Evolutionary conservation across 2,113 vertebrate species (phyloP).

Genomic region (Nyctereutes procyonoides): DNA sequence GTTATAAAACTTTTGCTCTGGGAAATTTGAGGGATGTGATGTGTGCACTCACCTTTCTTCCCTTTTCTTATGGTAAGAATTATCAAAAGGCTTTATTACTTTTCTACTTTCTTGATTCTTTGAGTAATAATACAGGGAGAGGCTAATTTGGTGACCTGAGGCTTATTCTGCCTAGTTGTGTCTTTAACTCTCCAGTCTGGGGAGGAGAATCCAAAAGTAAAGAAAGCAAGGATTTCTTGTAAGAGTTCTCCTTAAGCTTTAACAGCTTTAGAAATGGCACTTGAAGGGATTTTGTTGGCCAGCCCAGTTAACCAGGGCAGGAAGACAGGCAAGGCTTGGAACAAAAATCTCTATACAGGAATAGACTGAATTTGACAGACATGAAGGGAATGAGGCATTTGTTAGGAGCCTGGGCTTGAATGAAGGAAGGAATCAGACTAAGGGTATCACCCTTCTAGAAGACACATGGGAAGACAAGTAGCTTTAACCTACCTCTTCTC

Average conservation of each 20-base stretch:
- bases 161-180: neutral
- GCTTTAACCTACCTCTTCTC: neutral
- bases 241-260: neutral
- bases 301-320: neutral
- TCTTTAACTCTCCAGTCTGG: neutral
- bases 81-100: neutral
- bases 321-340: neutral
- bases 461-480: neutral
- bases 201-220: neutral
- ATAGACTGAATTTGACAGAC: neutral
- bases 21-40: neutral
- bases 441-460: neutral
- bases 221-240: neutral
- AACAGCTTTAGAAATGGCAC: neutral
- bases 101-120: constrained; percentile 13
- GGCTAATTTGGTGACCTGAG: neutral
- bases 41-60: neutral
- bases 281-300: constrained; percentile 13
- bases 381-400: neutral
- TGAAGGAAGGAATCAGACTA: neutral
- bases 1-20: neutral
- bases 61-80: neutral
- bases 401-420: neutral
- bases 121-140: neutral
- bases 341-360: neutral